Conservation (phyloP, 2,797 vertebrate species). For the Hypotaenidia philippensis region DNA sequence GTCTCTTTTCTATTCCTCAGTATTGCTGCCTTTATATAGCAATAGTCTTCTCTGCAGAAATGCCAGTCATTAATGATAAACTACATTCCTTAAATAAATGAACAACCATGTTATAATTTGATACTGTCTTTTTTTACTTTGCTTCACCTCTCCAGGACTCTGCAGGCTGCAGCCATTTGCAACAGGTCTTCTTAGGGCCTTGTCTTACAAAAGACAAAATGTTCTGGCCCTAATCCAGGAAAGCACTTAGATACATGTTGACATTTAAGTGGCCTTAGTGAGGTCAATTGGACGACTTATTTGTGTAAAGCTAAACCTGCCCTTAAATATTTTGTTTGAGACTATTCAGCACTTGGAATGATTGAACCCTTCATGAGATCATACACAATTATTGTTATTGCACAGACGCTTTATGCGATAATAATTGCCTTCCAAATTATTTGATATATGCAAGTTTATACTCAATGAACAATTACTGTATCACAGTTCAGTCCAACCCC, state of each 20-base stretch:
- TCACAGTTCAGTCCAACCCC: neutral
- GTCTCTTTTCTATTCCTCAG: neutral
- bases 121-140: neutral
- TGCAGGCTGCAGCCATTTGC: constrained; percentile 7
- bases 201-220: constrained; percentile 38
- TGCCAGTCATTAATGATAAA: neutral
- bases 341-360: neutral
- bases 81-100: constrained; percentile 3
- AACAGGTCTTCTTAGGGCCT: constrained; percentile 38
- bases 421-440: neutral
- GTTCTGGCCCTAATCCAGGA: constrained; percentile 66
- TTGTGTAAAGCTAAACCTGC: constrained; percentile 52
- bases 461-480: neutral
- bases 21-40: neutral
- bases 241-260: constrained; percentile 73
- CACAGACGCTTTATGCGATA: neutral
- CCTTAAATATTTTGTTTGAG: constrained; percentile 17
- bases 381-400: neutral
- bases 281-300: constrained; percentile 60
- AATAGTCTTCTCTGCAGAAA: neutral
- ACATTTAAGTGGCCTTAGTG: constrained; percentile 65
- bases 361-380: neutral
- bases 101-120: neutral
- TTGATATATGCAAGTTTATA: neutral
- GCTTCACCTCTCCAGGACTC: neutral